Conservation (phyloP, 2,113 vertebrate genomes). For the Nothocercus nigrocapillus region DNA sequence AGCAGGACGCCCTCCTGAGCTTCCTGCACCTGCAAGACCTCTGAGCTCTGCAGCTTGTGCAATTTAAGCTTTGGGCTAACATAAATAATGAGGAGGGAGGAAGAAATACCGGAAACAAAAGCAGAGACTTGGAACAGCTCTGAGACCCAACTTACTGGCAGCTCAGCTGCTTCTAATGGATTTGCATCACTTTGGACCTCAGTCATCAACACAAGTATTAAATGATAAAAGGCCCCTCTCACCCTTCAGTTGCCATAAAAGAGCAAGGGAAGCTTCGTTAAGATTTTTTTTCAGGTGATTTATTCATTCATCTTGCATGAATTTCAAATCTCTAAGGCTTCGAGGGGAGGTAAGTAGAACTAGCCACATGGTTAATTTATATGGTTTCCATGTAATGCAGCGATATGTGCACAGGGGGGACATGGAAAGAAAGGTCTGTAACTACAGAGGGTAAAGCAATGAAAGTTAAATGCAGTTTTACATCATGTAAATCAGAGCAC, state of each 20-base stretch:
- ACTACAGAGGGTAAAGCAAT: neutral
- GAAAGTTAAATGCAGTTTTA: neutral
- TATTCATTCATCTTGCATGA: accelerated
- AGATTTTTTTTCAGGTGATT: neutral
- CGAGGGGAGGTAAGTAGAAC: neutral
- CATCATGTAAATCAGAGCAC: neutral
- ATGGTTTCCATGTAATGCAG: accelerated
- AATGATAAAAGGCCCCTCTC: neutral
- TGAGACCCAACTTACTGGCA: accelerated
- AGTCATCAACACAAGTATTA: neutral
- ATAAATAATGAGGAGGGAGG: neutral
- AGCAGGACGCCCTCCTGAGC: accelerated
- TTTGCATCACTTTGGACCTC: neutral
- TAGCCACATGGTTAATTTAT: accelerated
- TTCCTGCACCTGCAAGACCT: neutral
- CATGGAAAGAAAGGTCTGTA: accelerated
- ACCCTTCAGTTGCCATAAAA: neutral
- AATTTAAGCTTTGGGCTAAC: neutral
- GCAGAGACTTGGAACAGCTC: neutral
- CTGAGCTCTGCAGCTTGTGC: neutral
- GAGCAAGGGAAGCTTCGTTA: neutral
- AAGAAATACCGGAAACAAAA: neutral
- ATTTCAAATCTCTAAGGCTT: neutral
- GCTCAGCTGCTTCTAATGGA: neutral
- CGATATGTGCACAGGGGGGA: too few species aligned